These are phyloP conservation scores for Pomacea maculata DNA, from an alignment of 1,140 invertebrate genomes.

Conservation along the genomic window DNA sequence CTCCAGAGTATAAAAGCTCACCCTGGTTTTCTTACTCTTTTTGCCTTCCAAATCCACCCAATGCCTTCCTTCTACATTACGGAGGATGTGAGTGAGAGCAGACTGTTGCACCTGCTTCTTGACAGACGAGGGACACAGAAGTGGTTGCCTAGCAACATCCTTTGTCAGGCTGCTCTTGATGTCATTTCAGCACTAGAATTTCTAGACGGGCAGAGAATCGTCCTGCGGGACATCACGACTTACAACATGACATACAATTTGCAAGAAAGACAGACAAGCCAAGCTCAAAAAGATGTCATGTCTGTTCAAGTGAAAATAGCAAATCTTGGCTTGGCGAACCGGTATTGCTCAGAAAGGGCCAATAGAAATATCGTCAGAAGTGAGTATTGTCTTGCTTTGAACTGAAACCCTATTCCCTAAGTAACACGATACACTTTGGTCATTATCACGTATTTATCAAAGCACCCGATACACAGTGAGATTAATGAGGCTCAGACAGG, in stretches of 20 bases:
- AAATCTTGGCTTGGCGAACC: neutral
- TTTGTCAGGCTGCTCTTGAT: neutral
- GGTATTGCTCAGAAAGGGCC: neutral
- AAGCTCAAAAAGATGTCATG: neutral
- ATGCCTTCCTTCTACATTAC: conserved; percentile 9
- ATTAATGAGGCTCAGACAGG: no score
- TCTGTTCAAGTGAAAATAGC: neutral
- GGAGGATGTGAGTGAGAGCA: neutral
- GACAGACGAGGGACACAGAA: neutral
- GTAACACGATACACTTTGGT: no score
- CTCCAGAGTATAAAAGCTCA: neutral
- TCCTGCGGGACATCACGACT: conserved; percentile 9
- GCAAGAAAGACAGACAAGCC: neutral
- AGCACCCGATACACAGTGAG: no score
- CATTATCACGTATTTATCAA: no score
- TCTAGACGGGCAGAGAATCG: neutral
- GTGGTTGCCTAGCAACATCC: neutral
- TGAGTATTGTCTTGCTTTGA: no score
- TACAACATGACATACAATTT: conserved; percentile 6
- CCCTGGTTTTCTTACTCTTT: neutral
- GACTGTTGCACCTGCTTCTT: neutral
- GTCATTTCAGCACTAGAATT: neutral
- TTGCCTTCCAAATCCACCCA: neutral
- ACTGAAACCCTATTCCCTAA: no score
- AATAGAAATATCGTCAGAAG: neutral